Evolutionary conservation across 2,888 invertebrate genomes (phyloP).

Genomic region (Watsonalla binaria): DNA sequence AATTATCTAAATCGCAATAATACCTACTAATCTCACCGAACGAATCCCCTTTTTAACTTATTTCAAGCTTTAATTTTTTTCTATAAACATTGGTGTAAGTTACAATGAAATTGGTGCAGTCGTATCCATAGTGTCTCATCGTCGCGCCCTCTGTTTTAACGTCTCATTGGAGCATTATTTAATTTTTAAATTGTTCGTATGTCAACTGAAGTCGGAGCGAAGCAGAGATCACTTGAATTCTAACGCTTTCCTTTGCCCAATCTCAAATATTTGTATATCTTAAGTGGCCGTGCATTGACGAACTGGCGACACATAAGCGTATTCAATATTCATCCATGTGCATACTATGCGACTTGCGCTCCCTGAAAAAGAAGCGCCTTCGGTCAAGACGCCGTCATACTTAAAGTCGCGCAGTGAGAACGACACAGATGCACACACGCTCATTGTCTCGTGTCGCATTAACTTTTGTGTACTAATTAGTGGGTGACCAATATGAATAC

Average conservation of each 20-base stretch:
- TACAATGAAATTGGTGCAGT: constrained; percentile 14
- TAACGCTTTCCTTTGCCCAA: constrained; percentile 78
- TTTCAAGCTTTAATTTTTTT: too few species aligned
- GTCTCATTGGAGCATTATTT: constrained; percentile 70
- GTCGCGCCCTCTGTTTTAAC: constrained; percentile 53
- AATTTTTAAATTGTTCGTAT: constrained; percentile 74
- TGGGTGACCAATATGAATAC: constrained; percentile 75
- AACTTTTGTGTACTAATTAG: constrained; percentile 77
- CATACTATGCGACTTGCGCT: constrained; percentile 40
- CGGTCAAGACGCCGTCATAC: constrained; percentile 32
- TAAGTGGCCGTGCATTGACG: constrained; percentile 76
- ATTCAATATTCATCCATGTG: constrained; percentile 69
- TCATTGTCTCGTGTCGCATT: constrained; percentile 65
- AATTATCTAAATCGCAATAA: too few species aligned
- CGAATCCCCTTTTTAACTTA: background rate
- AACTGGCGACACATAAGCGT: constrained; percentile 63
- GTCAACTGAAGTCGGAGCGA: constrained; percentile 67
- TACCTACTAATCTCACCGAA: background rate
- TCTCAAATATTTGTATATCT: constrained; percentile 76
- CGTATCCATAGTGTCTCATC: constrained; percentile 45
- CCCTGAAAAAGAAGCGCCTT: constrained; percentile 44
- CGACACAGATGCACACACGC: constrained; percentile 53
- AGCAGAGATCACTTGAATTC: constrained; percentile 77
- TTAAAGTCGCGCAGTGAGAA: constrained; percentile 32
- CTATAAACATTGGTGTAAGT: background rate